Conservation (phyloP, 2,888 invertebrate species). For the Nymphalis c-album region DNA sequence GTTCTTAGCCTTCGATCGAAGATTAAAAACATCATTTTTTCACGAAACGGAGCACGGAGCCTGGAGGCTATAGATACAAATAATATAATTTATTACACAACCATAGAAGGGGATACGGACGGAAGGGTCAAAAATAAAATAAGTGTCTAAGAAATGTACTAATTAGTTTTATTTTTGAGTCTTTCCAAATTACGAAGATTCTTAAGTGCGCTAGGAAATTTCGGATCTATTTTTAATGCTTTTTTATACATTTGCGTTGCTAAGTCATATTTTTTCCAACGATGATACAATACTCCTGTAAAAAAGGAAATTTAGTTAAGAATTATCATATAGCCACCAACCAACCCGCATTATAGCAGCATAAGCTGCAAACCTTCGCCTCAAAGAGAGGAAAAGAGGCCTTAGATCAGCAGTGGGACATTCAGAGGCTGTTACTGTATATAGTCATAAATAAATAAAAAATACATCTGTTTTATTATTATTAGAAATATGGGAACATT, state of each 20-base stretch:
- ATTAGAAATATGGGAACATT: too few species aligned
- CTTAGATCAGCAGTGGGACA: too few species aligned
- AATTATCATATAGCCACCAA: neutral
- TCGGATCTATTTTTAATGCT: conserved; percentile 88
- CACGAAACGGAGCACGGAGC: too few species aligned
- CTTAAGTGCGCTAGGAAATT: conserved; percentile 84
- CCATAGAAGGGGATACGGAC: neutral
- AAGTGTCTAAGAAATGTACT: neutral
- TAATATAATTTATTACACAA: neutral
- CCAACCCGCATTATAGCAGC: too few species aligned
- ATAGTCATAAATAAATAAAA: neutral
- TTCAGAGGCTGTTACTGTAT: too few species aligned
- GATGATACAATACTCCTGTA: conserved; percentile 94
- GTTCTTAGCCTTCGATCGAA: too few species aligned
- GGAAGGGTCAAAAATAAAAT: neutral
- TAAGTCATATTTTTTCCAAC: conserved; percentile 89
- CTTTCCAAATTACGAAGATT: conserved; percentile 80
- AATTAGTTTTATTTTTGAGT: conserved; percentile 36
- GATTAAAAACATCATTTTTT: too few species aligned
- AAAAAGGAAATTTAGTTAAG: conserved; percentile 34
- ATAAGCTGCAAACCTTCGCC: too few species aligned
- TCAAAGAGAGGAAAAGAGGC: too few species aligned
- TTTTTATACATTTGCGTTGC: conserved; percentile 88
- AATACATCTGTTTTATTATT: too few species aligned
- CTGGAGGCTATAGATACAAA: too few species aligned